These are phyloP conservation scores for Melanerpes formicivorus DNA, from an alignment of 2,113 vertebrate species.

Conservation along the genomic window DNA sequence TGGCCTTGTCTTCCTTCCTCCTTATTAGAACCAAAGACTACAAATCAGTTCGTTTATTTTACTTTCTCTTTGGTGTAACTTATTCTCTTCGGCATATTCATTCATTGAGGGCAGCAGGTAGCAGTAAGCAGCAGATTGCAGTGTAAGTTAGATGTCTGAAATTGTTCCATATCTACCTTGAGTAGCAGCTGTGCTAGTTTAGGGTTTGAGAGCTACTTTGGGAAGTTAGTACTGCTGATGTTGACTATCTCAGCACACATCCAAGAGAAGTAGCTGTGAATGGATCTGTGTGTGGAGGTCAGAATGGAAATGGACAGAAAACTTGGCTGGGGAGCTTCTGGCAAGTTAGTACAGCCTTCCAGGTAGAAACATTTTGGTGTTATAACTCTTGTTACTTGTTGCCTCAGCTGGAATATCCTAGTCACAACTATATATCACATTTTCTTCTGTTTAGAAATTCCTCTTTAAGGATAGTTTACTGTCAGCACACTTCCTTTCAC, in stretches of 20 bases:
- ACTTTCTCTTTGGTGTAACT: background rate
- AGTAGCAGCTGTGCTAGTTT: accelerated
- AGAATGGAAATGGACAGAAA: background rate
- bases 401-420: background rate
- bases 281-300: background rate
- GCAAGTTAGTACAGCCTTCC: background rate
- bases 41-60: background rate
- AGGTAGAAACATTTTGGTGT: background rate
- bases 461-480: slow-evolving; percentile 11
- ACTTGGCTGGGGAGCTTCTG: background rate
- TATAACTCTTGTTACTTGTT: background rate
- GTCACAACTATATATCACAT: background rate
- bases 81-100: background rate
- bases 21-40: background rate
- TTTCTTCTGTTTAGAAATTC: background rate
- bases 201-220: background rate
- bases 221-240: background rate
- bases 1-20: background rate
- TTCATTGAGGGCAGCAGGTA: background rate
- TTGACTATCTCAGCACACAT: background rate
- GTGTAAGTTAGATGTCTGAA: background rate
- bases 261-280: background rate
- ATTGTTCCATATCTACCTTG: background rate
- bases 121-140: background rate
- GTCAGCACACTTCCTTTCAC: background rate